A percentile compares a stretch with the other conserved stretches of the same genome.
Conservation (phyloP, 2,113 vertebrate species). For the Saimiri boliviensis region DNA sequence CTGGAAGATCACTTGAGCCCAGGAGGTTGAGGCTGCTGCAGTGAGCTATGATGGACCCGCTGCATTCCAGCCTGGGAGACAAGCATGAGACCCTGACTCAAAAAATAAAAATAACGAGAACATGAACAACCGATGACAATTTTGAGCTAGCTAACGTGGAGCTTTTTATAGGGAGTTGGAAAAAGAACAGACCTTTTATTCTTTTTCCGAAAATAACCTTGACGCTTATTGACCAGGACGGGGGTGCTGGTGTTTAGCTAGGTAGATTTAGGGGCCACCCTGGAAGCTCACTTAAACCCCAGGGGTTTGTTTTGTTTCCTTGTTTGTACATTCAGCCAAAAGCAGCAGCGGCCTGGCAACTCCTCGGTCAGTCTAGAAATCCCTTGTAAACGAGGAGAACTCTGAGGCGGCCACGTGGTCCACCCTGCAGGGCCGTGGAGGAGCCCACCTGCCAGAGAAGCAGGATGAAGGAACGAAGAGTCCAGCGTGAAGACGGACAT, state of each 20-base stretch:
- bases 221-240: too few relatives aligned
- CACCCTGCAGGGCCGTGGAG: not conserved
- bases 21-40: too few relatives aligned
- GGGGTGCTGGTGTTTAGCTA: slow-evolving; percentile 10
- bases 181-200: not conserved
- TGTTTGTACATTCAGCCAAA: slow-evolving; percentile 70
- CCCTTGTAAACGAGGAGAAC: not conserved
- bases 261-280: slow-evolving; percentile 34
- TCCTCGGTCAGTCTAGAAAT: not conserved
- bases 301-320: slow-evolving; percentile 69
- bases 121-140: not conserved
- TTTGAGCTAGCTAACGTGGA: not conserved
- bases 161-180: not conserved
- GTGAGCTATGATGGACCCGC: too few relatives aligned
- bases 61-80: too few relatives aligned
- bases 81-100: too few relatives aligned
- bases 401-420: not conserved
- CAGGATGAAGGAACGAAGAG: not conserved
- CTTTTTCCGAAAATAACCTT: slow-evolving; percentile 49
- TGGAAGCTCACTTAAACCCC: slow-evolving; percentile 56
- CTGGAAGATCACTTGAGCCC: too few relatives aligned
- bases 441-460: not conserved
- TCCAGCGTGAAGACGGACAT: not conserved
- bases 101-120: too few relatives aligned
- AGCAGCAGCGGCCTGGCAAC: not conserved